Conservation (phyloP, 2,113 vertebrate species). For the Scolopax mira region DNA sequence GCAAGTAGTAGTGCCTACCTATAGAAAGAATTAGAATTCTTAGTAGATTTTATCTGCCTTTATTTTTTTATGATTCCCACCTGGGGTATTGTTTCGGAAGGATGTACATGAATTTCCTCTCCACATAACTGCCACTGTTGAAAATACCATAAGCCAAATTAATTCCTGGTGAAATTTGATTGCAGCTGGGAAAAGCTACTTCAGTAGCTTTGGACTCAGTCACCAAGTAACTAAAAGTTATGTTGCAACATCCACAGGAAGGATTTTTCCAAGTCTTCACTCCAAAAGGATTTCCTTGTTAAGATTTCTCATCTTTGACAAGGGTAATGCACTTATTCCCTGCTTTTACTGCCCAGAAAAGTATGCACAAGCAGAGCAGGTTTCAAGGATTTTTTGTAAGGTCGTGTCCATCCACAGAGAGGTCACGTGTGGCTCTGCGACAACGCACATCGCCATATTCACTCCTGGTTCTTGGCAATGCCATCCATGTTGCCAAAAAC, state of each 20-base stretch:
- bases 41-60: background rate
- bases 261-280: background rate
- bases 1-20: background rate
- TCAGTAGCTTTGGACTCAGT: background rate
- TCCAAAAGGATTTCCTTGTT: constrained; percentile 14
- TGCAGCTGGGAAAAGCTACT: background rate
- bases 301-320: background rate
- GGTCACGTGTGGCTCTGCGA: background rate
- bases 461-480: background rate
- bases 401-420: background rate
- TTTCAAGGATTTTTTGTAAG: background rate
- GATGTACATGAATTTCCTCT: background rate
- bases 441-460: background rate
- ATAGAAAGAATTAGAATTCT: background rate
- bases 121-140: background rate
- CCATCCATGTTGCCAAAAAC: background rate
- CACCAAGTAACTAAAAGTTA: background rate
- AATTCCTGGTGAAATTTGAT: constrained; percentile 13
- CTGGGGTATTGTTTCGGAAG: background rate
- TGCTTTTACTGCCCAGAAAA: background rate
- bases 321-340: background rate
- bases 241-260: background rate
- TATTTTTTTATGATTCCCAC: background rate
- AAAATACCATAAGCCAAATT: background rate
- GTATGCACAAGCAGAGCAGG: background rate